Evolutionary conservation across 2,113 vertebrate genomes (phyloP).

Genomic region (Cyprinodon variegatus): DNA sequence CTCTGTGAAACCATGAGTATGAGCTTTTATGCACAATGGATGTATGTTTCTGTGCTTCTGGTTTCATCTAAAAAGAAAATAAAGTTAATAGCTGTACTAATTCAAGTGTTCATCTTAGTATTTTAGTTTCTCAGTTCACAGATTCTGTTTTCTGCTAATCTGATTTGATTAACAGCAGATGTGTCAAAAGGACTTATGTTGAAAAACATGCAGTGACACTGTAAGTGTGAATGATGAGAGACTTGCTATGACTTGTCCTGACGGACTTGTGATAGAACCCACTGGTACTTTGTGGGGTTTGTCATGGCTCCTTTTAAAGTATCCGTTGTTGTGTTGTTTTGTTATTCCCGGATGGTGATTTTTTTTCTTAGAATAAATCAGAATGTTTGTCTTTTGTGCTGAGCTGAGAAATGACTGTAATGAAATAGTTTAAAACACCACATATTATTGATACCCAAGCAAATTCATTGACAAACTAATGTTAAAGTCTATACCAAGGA

Average conservation of each 20-base stretch:
- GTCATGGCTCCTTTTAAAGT: background rate
- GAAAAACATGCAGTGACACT: conserved; percentile 7
- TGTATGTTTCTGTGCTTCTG: no score
- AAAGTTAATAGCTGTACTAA: background rate
- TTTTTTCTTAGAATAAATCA: background rate
- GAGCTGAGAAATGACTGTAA: background rate
- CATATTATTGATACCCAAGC: background rate
- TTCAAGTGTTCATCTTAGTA: background rate
- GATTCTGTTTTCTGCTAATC: background rate
- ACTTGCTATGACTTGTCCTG: conserved; percentile 11
- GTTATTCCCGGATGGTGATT: background rate
- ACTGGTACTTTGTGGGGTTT: conserved; percentile 23
- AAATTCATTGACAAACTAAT: background rate
- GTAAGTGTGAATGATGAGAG: conserved; percentile 10
- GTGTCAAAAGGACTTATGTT: background rate
- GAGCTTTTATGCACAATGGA: background rate
- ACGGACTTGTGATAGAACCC: background rate
- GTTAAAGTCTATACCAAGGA: background rate
- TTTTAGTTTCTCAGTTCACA: background rate
- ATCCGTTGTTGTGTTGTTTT: background rate
- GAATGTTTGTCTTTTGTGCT: background rate
- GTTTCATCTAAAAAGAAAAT: background rate
- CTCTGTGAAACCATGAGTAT: background rate
- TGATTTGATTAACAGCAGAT: background rate
- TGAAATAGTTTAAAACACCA: background rate